These are phyloP conservation scores for Pegoplata infirma DNA, from an alignment of 2,888 invertebrate genomes.

Conservation along the genomic window DNA sequence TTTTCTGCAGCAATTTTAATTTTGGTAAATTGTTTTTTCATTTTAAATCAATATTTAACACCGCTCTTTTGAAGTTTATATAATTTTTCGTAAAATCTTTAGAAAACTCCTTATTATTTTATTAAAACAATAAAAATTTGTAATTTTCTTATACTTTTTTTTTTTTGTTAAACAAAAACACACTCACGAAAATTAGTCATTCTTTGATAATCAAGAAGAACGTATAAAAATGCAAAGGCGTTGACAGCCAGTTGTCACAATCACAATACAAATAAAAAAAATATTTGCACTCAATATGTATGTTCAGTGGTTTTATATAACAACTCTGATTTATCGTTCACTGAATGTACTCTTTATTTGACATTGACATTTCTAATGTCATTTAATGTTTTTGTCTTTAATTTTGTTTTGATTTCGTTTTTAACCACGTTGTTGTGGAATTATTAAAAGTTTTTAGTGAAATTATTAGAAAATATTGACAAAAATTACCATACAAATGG, in stretches of 20 bases:
- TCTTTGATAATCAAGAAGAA: conserved; percentile 63
- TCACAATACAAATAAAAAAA: conserved; percentile 36
- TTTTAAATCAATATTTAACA: conserved; percentile 56
- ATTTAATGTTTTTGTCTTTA: conserved; percentile 35
- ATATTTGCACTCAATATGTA: conserved; percentile 31
- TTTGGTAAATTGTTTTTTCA: conserved; percentile 78
- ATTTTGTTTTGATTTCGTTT: conserved; percentile 54
- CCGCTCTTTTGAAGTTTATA: conserved; percentile 39
- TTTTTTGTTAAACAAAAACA: conserved; percentile 59
- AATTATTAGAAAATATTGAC: conserved; percentile 13
- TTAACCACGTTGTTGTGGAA: conserved; percentile 48
- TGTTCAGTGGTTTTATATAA: conserved; percentile 20
- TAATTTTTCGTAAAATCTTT: conserved; percentile 38
- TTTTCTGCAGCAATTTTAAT: conserved; percentile 78
- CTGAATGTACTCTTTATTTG: conserved; percentile 41
- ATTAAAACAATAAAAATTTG: conserved; percentile 20
- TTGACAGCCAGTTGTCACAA: conserved; percentile 58
- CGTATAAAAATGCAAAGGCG: conserved; percentile 60
- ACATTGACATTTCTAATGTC: conserved; percentile 37
- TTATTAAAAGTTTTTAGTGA: conserved; percentile 9
- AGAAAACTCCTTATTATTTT: conserved; percentile 40
- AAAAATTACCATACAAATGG: conserved; percentile 64
- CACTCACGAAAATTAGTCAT: conserved; percentile 68
- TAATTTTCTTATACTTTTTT: conserved; percentile 26
- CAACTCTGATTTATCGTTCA: conserved; percentile 14